Evolutionary conservation across 2,888 invertebrate genomes (phyloP), one percentile per base, ranked within the genome.

Genomic region (Zygothrica quintamaculata): DNA sequence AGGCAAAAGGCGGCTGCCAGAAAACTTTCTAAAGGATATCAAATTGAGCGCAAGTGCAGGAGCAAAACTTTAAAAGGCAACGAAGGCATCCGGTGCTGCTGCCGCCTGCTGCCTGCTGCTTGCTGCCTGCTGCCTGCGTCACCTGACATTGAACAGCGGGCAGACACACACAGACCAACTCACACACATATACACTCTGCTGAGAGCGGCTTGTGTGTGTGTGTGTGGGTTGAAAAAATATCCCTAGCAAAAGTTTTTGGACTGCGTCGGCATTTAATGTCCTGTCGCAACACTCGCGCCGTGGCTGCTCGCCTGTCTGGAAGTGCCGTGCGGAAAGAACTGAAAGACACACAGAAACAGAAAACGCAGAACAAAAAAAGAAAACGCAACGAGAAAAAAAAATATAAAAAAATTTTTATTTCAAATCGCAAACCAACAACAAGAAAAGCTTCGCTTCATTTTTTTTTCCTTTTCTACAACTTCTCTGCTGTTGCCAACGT

Each of bases 111-210:
- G 9, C 36, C 12, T 6, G 6, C 31, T 43, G 9, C 22, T 22
- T 22, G 40, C 26, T 33, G 47, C 31, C 44, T 51, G 43, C 39
- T 57, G 69, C 69, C 77, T 74, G 76, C 81, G 79, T 81, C 85
- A 87, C 88, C 87, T 89, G 89, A 89, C 89, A 89, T 89, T 89
- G 89, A 89, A 89, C 87, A 68, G 69, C 70, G 74, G 74, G 73
- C 73, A 69, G 59, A 65, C 53, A 8, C 37, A 55, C 65, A 56
- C 46, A 52, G 7, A 37, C 18, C 39, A 43, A 58, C 42, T 42
- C 15, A 46, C 29, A 42, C 8, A 46, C 25, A 48, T 9, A 22
- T 7, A 47, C n/a, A 33, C 11, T 65, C 39, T 1, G n/a, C 34
- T 25, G 29, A 44, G 25, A 25, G 15, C 18, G 12, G 16, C 39